Conservation (phyloP, 1,140 invertebrate genomes). For the Macrocentrus cingulum region DNA sequence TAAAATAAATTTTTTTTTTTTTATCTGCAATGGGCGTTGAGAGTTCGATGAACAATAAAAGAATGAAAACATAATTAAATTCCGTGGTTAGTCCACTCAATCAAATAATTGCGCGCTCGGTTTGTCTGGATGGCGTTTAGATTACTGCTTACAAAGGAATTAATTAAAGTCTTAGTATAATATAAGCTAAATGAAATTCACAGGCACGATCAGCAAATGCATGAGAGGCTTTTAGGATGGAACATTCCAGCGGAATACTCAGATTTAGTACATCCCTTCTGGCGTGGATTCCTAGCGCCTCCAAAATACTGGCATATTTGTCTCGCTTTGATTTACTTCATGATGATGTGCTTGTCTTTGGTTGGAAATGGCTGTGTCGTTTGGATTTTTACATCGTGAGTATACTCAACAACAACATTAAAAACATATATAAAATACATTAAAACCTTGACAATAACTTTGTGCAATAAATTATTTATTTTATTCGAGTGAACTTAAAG, state of each 20-base stretch:
- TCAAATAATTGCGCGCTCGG: no score
- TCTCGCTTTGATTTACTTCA: slow-evolving; percentile 72
- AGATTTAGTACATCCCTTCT: slow-evolving; percentile 71
- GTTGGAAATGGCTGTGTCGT: slow-evolving; percentile 80
- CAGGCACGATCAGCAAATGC: slow-evolving; percentile 41
- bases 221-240: slow-evolving; percentile 63
- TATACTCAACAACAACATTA: slow-evolving; percentile 27
- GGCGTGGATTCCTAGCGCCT: slow-evolving; percentile 69
- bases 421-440: no score
- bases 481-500: no score
- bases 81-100: no score
- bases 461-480: no score
- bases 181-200: not conserved
- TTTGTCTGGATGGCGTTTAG: no score
- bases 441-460: no score
- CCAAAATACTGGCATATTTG: slow-evolving; percentile 73
- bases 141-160: no score
- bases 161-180: not conserved
- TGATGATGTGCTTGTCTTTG: slow-evolving; percentile 68
- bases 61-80: no score
- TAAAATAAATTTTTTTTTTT: no score
- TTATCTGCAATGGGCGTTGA: no score
- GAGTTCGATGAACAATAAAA: no score
- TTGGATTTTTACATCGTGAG: slow-evolving; percentile 80
- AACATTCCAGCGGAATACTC: slow-evolving; percentile 71